Evolutionary conservation across 2,888 invertebrate species (phyloP), one percentile per base, ranked within the genome.

Genomic region (Gisinianus flammeolus): DNA sequence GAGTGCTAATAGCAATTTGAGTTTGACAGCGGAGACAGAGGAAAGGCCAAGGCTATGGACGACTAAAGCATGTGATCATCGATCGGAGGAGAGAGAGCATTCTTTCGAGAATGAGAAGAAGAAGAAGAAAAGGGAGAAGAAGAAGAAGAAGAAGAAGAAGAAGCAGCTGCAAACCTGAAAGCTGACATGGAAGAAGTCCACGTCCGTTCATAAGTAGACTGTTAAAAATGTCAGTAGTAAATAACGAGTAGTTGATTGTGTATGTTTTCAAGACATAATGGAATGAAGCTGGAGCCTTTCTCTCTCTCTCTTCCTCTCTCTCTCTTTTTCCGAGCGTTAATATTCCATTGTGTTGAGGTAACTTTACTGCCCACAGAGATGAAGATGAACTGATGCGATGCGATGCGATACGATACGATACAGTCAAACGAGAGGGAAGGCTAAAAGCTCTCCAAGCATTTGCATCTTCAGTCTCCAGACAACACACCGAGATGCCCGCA

Each of bases 281-380:
- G 16, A 54, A 54, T 54, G 19, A n/a, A 54, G 16, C n/a, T 16
- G 19, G n/a, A 54, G 19, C 22, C 22, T 64, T 28, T 64, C 22
- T 28, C 12, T 64, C 24, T 64, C n/a, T 24, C 24, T 22, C 62
- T 44, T 22, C 35, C 44, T 69, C n/a, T n/a, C n/a, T n/a, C n/a
- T n/a, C n/a, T n/a, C n/a, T n/a, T n/a, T n/a, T n/a, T n/a, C n/a
- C n/a, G 44, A 28, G 35, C 44, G 69, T 69, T 69, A 69, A 69
- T 69, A 69, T 12, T 35, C 44, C 24, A 69, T 69, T 69, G 69
- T 69, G 35, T 44, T 69, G 35, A 26, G 26, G 33, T 68, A 68
- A 30, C 31, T 68, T 68, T 68, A 69, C 69, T 69, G 69, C 69
- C 69, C 69, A 69, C 69, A 19, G 69, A 69, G 69, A 44, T 33